Base-by-base conservation (phyloP, 2,888 invertebrate genomes). In the Mythimna impura region DNA sequence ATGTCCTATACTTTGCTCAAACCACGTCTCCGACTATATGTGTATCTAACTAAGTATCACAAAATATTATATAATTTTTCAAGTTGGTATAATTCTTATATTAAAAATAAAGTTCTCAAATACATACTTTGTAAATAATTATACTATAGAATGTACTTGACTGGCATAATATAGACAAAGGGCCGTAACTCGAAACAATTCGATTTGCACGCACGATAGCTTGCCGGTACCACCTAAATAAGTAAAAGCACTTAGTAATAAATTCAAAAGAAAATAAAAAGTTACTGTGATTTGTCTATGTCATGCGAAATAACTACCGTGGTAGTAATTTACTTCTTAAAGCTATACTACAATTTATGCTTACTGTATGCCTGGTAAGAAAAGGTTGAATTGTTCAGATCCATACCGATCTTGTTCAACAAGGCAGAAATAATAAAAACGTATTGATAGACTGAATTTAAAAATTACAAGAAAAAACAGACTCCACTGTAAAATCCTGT, bases 191-290 rank as follows among this genome's bases (percentile, higher is more conserved):
- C 58, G 22, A 36, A 54, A 64, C 17, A 43, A 60, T 36, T 50
- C 52, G 30, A 73, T 73, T 73, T 63, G 65, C 79, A 71, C 52
- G 65, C 80, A 70, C 79, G 3, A 40, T 52, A 50, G 73, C 79
- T 79, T 71, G 60, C 74, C 68, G 74, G 74, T 50, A 30, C 52
- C 54, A 58, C 25, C 22, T 36, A 50, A 57, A 82, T 73, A 66
- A 82, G 70, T 52, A 64, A 70, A 52, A 58, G 43, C 66, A 73
- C 40, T 63, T 67, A 12, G 36, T 60, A 81, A 61, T 61, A 25
- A 64, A 57, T 7, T 12, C 1, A 12, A 20, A 52, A 47, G 3
- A 10, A 52, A 30, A 64, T 34, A 62, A 78, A 58, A 55, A 40
- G 30, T 30, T 60, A 67, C 47, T 34, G 60, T 55, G 6, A 73